Base-by-base conservation (phyloP, 2,797 vertebrate species). In the Hapalemur alaotrensis region DNA sequence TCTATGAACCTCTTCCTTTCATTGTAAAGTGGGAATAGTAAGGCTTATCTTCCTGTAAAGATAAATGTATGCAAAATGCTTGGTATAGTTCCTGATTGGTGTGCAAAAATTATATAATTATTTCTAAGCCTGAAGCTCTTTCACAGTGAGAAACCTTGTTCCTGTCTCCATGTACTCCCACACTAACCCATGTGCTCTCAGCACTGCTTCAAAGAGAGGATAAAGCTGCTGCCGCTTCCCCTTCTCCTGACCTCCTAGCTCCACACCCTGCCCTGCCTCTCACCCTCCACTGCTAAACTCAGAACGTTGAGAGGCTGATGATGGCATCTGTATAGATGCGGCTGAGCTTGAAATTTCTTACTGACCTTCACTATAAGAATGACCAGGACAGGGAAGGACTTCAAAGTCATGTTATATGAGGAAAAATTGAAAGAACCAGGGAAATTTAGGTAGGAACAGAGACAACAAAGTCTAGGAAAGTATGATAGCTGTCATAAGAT, bases 61-160 rank as follows among this genome's bases (percentile, higher is more conserved):
- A 76, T 85, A 73, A 61, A 72, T 17, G 14, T 15, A 23, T 63
- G 18, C 48, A 75, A 93, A 95, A 91, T 85, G 4, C 28, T n/a
- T 63, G 46, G 4, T 52, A 28, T 23, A 35, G 15, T 63, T 89
- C 4, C 63, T 43, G 18, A 69, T 35, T 69, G 25, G 10, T 76
- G 4, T 76, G 94, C 28, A 25, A 41, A 81, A 83, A 22, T 46
- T 59, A 9, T 15, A 20, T 22, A 5, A 87, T 93, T 89, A 83
- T 91, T 92, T 80, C 50, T 80, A 86, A 94, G 76, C 28, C 20
- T 28, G 43, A 95, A 54, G 46, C 46, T 59, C 18, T 92, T 92
- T 80, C n/a, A 23, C 30, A 76, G 12, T 17, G 30, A 65, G 30
- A 38, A 72, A 59, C 4, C 14, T 87, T 69, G 11, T 30, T 50